A percentile compares a stretch with the other conserved stretches of the same genome.
Conservation (phyloP, 2,888 invertebrate genomes). For the Prostheceraeus crozeri region DNA sequence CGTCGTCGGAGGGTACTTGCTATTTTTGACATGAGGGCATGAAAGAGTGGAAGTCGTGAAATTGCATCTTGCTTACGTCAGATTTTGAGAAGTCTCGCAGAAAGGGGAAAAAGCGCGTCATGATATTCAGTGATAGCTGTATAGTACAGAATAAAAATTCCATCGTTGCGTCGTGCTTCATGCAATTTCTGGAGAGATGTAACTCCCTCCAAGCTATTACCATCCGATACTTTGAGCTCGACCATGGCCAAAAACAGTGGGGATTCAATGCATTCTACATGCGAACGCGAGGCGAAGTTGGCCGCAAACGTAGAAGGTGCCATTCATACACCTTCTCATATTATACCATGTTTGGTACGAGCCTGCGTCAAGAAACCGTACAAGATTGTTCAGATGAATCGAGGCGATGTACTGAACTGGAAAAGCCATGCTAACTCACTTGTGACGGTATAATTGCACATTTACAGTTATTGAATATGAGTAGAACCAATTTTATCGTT, state of each 20-base stretch:
- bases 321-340: constrained; percentile 15
- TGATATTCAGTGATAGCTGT: no score
- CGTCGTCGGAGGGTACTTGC: constrained; percentile 11
- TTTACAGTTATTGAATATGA: constrained; percentile 20
- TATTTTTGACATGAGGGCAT: constrained; percentile 25
- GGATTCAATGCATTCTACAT: constrained; percentile 21
- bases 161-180: not conserved
- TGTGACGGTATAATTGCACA: no score
- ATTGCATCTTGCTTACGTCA: constrained; percentile 12
- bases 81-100: no score
- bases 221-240: constrained; percentile 18
- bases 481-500: constrained; percentile 19
- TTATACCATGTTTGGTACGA: not conserved
- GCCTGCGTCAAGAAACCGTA: not conserved
- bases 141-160: constrained; percentile 34
- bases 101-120: no score
- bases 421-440: constrained; percentile 22
- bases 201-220: constrained; percentile 14
- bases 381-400: constrained; percentile 13
- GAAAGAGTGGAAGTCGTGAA: constrained; percentile 16
- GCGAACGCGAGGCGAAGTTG: not conserved
- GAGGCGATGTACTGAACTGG: constrained; percentile 5
- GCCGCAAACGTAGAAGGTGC: constrained; percentile 10
- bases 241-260: constrained; percentile 25
- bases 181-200: constrained; percentile 1